These are phyloP conservation scores for Macropodus opercularis DNA, from an alignment of 2,797 vertebrate genomes.

Conservation along the genomic window DNA sequence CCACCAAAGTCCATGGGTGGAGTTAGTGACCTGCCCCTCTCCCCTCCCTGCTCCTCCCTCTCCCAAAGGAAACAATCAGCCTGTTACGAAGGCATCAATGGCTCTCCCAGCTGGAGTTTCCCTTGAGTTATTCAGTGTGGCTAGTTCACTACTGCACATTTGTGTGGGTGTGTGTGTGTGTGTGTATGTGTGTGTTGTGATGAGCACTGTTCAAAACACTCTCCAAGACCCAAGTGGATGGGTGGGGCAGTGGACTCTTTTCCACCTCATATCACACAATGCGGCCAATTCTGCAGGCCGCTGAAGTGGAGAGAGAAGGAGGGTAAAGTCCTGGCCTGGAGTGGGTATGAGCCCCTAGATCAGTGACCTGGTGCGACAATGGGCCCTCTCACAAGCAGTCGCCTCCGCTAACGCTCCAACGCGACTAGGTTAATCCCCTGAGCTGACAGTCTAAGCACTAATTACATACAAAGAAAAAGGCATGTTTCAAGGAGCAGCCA, in stretches of 20 bases:
- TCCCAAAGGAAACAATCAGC: conserved; percentile 81
- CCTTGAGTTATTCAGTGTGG: conserved; percentile 72
- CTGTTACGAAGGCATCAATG: conserved; percentile 81
- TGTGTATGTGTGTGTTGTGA: conserved; percentile 73
- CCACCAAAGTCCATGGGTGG: conserved; percentile 79
- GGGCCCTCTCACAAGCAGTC: conserved; percentile 67
- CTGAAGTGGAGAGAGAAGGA: conserved; percentile 79
- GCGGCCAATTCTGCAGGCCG: conserved; percentile 74
- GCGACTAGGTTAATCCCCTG: conserved; percentile 78
- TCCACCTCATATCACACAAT: conserved; percentile 81
- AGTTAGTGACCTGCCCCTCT: conserved; percentile 80
- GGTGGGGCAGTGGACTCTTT: conserved; percentile 80
- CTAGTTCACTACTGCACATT: conserved; percentile 38
- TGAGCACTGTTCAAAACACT: conserved; percentile 80
- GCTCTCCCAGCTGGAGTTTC: conserved; percentile 83
- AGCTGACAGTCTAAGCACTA: conserved; percentile 68
- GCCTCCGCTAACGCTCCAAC: conserved; percentile 72
- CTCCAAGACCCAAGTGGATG: conserved; percentile 78
- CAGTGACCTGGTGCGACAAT: conserved; percentile 75
- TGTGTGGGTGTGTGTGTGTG: conserved; percentile 34
- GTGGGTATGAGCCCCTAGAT: conserved; percentile 75
- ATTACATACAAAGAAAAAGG: conserved; percentile 68
- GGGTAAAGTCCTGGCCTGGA: conserved; percentile 76
- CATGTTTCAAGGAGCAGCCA: conserved; percentile 64
- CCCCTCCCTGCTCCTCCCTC: conserved; percentile 80